Evolutionary conservation across 2,797 vertebrate species (phyloP).

Genomic region (Esox masquinongy): DNA sequence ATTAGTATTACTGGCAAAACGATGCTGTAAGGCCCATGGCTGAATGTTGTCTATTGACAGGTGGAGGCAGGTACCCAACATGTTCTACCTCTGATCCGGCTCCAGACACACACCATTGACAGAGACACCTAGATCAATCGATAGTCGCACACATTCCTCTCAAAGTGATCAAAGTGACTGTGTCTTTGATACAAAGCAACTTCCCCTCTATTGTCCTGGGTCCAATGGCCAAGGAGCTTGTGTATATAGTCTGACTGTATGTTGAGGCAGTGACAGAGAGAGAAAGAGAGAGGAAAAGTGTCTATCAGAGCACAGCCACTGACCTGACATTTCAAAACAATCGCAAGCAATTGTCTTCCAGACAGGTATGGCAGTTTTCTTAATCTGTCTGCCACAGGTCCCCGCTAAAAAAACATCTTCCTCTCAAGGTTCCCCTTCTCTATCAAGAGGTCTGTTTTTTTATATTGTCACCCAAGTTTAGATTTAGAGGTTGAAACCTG

Average conservation of each 20-base stretch:
- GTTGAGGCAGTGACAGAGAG: neutral
- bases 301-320: neutral
- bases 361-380: neutral
- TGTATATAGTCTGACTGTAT: neutral
- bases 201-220: neutral
- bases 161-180: slow-evolving; percentile 54
- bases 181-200: slow-evolving; percentile 55
- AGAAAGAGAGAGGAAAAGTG: neutral
- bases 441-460: slow-evolving; percentile 7
- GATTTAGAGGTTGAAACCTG: neutral
- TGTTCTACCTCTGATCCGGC: slow-evolving; percentile 47
- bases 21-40: slow-evolving; percentile 9
- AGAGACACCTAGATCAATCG: slow-evolving; percentile 35
- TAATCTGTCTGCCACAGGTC: neutral
- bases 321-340: slow-evolving; percentile 6
- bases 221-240: neutral
- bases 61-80: slow-evolving; percentile 35
- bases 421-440: neutral
- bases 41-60: slow-evolving; percentile 47
- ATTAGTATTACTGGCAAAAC: neutral
- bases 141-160: slow-evolving; percentile 44
- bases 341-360: slow-evolving; percentile 1
- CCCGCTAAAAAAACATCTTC: neutral
- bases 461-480: neutral
- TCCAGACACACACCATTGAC: slow-evolving; percentile 3